Conservation (phyloP, 2,888 invertebrate species). For the Epistrophe eligans region DNA sequence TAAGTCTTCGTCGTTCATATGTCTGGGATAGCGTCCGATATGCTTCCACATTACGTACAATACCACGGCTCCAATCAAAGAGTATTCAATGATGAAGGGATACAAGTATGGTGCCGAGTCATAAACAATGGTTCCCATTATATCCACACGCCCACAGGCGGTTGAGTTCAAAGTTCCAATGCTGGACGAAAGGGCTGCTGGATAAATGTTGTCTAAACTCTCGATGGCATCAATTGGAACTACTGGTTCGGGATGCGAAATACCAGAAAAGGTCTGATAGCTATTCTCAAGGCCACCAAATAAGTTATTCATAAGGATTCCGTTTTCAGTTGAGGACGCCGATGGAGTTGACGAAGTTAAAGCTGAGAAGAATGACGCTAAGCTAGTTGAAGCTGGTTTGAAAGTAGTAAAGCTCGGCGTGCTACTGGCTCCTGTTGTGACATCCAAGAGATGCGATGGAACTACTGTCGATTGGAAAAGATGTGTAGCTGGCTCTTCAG, state of each 20-base stretch:
- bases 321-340: conserved; percentile 80
- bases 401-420: conserved; percentile 71
- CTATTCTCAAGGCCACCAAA: conserved; percentile 83
- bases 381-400: conserved; percentile 36
- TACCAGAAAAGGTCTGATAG: conserved; percentile 82
- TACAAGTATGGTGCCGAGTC: conserved; percentile 97
- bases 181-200: conserved; percentile 85
- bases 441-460: conserved; percentile 72
- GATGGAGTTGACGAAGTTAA: conserved; percentile 79
- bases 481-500: conserved; percentile 79
- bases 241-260: conserved; percentile 82
- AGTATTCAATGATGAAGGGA: conserved; percentile 98
- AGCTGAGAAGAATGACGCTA: conserved; percentile 80
- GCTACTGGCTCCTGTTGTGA: conserved; percentile 73
- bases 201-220: conserved; percentile 86
- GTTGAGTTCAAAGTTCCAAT: conserved; percentile 85
- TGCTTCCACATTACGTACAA: conserved; percentile 98
- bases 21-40: conserved; percentile 93
- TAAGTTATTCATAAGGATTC: conserved; percentile 82
- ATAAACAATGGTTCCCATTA: conserved; percentile 96
- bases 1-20: conserved; percentile 91
- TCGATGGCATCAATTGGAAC: conserved; percentile 84
- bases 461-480: conserved; percentile 78
- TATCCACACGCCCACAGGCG: conserved; percentile 92
- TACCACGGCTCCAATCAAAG: conserved; percentile 96